A percentile compares a stretch with the other conserved stretches of the same genome.
phyloP scores from a whole-genome alignment of 2,797 vertebrate genomes.

The Tokudaia muenninki region DNA sequence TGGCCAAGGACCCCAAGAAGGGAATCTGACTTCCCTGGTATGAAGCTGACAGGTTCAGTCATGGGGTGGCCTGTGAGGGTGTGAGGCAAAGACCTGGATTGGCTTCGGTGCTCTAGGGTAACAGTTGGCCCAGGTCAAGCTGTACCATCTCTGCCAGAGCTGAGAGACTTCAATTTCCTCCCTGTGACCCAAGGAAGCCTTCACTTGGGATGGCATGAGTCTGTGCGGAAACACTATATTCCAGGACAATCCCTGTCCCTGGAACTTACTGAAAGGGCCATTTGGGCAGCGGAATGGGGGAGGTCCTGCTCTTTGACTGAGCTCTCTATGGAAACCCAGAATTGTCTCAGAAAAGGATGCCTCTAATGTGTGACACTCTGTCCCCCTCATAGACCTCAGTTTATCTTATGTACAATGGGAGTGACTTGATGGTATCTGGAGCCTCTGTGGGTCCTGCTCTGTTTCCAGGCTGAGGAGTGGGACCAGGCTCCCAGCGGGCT shows the following conservation, averaged over 20 bases:
- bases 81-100: neutral
- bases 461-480: too few relatives aligned
- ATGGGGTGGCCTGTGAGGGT: fast-evolving
- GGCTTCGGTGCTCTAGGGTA: neutral
- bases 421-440: neutral
- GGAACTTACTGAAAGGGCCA: neutral
- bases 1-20: neutral
- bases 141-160: neutral
- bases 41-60: neutral
- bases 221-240: too few relatives aligned
- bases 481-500: neutral
- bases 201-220: neutral
- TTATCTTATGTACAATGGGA: neutral
- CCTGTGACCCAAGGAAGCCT: neutral
- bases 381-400: neutral
- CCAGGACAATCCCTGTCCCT: neutral
- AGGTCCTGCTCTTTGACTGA: neutral
- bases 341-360: neutral
- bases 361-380: neutral
- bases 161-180: neutral
- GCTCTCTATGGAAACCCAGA: neutral
- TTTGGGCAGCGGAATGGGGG: neutral
- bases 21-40: neutral
- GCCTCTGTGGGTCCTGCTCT: neutral
- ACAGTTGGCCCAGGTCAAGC: neutral